Percentiles rank a stretch among this genome's conserved stretches.
Conservation (phyloP, 2,113 vertebrate species). For the Dipodomys merriami region DNA sequence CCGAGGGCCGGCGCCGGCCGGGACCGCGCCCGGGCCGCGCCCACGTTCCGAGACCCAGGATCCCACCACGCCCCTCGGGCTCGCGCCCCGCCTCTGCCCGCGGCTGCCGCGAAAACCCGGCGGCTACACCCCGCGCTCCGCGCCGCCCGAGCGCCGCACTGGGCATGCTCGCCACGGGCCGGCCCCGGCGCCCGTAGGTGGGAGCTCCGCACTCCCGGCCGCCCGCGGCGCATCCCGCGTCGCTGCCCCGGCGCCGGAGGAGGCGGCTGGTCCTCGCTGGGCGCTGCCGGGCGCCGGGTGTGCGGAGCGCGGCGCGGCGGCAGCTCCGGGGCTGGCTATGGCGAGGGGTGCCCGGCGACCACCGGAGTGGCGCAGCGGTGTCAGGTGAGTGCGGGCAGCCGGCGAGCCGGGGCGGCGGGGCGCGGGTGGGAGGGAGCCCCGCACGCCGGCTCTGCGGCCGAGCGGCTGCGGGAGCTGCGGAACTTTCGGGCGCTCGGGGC, state of each 20-base stretch:
- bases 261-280: not conserved
- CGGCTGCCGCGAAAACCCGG: conserved; percentile 72
- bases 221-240: conserved; percentile 48
- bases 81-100: not conserved
- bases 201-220: conserved; percentile 48
- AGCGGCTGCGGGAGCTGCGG: not conserved
- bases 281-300: not conserved
- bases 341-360: conserved; percentile 59
- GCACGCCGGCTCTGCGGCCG: not conserved
- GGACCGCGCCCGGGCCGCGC: too few species aligned
- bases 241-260: conserved; percentile 7
- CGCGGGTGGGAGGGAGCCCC: not conserved
- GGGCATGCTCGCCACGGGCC: conserved; percentile 79
- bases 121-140: not conserved
- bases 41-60: not conserved
- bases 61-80: not conserved
- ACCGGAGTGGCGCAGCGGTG: conserved; percentile 56
- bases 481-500: conserved; percentile 51
- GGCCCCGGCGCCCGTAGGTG: conserved; percentile 60
- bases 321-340: conserved; percentile 56
- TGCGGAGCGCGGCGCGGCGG: not conserved
- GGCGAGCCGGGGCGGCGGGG: not conserved
- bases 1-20: too few species aligned
- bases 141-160: conserved; percentile 61
- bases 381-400: conserved; percentile 66